These are phyloP conservation scores for Oligia strigilis DNA, from an alignment of 2,888 invertebrate genomes.

Conservation along the genomic window DNA sequence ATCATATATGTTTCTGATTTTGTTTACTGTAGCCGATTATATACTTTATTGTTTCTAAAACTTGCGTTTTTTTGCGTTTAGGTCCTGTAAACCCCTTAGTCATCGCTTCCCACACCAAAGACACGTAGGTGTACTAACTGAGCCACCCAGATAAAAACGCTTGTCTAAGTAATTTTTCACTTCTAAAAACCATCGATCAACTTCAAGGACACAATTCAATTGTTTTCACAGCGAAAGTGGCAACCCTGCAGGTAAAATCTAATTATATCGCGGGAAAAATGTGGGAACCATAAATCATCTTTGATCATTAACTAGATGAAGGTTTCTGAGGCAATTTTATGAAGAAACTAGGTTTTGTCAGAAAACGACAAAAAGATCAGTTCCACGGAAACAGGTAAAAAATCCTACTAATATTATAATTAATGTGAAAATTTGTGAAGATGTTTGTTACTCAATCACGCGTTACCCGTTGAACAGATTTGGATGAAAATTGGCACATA, in stretches of 20 bases:
- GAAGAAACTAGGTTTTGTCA: not conserved
- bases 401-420: too few relatives aligned
- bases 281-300: conserved; percentile 81
- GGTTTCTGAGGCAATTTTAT: conserved; percentile 44
- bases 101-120: not conserved
- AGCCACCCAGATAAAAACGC: conserved; percentile 1
- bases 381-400: not conserved
- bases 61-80: too few relatives aligned
- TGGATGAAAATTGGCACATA: too few relatives aligned
- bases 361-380: not conserved
- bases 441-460: too few relatives aligned
- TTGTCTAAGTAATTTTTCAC: conserved; percentile 33
- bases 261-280: conserved; percentile 75
- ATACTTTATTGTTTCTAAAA: too few relatives aligned
- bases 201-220: conserved; percentile 48
- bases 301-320: conserved; percentile 76
- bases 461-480: too few relatives aligned
- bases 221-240: conserved; percentile 50
- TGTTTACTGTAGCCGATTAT: too few relatives aligned
- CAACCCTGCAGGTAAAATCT: conserved; percentile 70
- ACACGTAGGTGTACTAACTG: not conserved
- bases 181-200: conserved; percentile 50
- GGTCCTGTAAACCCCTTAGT: not conserved
- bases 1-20: too few relatives aligned
- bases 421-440: too few relatives aligned